Base-by-base conservation (phyloP, 2,113 vertebrate species). In the Mugil cephalus region DNA sequence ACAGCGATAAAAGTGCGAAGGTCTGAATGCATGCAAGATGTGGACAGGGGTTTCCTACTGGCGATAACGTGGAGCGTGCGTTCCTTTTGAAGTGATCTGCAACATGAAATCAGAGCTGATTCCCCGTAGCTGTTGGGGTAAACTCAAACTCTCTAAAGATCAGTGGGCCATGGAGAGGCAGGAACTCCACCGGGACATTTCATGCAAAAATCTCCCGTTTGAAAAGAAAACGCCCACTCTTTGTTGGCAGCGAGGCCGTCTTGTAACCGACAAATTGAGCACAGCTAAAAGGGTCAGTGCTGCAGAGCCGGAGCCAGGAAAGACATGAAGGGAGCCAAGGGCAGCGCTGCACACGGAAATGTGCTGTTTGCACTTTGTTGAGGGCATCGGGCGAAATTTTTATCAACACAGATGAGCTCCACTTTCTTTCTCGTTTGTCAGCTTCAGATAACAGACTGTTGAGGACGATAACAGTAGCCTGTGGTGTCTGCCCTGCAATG, bases 191-290 rank as follows among this genome's bases (percentile, higher is more conserved):
- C 21, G 6, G 60, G 62, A 74, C 47, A 68, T 72, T 78, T 81
- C 66, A 75, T 66, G 67, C 60, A 62, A 61, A 30, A 82, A 82
- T 66, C 36, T 76, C 58, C 67, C 30, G 78, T 69, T 88, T 89
- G 65, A 88, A 85, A 85, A 84, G 62, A 80, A 84, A 84, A 78
- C 74, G 51, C 82, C 90, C 80, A 90, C 87, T 78, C 83, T 56
- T 60, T 85, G 66, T 77, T 83, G 80, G 74, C 71, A 60, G 7
- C 17, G 47, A 68, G 64, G 78, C 71, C 2, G 45, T 69, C 74
- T 70, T 79, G 61, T 67, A 80, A 79, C 74, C 60, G 76, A 65
- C 52, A 77, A 74, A 82, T 68, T 81, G 81, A 89, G 74, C 62
- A 65, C 30, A 69, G 79, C 71, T 83, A 77, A 87, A 82, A 87